Evolutionary conservation across 2,888 invertebrate species (phyloP).

Genomic region (Crossocerus cetratus): DNA sequence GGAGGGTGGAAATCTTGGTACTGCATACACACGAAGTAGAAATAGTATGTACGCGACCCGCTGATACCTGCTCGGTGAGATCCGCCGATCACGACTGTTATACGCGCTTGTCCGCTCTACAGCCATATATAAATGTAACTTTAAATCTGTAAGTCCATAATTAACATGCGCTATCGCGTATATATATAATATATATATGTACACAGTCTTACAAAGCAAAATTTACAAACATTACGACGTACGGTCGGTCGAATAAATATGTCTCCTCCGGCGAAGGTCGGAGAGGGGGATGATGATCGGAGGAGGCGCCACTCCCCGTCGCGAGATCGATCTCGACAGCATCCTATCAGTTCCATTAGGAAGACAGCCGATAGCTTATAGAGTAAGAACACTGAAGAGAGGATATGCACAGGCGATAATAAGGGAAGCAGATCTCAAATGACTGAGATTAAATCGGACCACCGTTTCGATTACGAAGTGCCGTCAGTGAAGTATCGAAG

Average conservation of each 20-base stretch:
- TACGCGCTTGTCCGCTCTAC: slow-evolving; percentile 23
- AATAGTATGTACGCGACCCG: neutral
- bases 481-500: neutral
- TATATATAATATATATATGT: slow-evolving; percentile 73
- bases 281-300: slow-evolving; percentile 21
- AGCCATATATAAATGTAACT: slow-evolving; percentile 48
- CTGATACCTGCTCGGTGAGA: neutral
- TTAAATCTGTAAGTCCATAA: slow-evolving; percentile 49
- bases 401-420: neutral
- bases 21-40: neutral
- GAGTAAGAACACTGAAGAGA: neutral
- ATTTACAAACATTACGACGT: slow-evolving; percentile 76
- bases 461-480: neutral
- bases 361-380: slow-evolving; percentile 27
- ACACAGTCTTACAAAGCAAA: slow-evolving; percentile 78
- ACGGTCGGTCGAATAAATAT: slow-evolving; percentile 70
- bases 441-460: neutral
- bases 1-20: neutral
- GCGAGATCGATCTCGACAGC: slow-evolving; percentile 22
- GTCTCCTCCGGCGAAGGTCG: slow-evolving; percentile 38
- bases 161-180: slow-evolving; percentile 66
- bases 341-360: slow-evolving; percentile 9
- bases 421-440: neutral
- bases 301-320: slow-evolving; percentile 4
- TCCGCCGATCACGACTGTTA: no score